A percentile compares a stretch with the other conserved stretches of the same genome.
Conservation (phyloP, 2,888 invertebrate species). For the Drosophila tanythrix region DNA sequence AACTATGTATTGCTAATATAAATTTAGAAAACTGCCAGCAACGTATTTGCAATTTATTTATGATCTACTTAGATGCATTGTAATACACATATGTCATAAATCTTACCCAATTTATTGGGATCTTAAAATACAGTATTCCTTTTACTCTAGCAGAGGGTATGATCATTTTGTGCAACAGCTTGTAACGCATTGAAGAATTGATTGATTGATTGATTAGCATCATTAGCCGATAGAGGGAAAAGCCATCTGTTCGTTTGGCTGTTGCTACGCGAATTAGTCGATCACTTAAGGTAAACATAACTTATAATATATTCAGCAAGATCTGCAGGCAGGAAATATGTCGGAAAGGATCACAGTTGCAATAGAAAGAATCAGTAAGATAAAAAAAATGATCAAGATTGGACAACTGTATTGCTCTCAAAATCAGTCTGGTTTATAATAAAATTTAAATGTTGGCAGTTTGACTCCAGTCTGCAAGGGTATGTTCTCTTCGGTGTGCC, state of each 20-base stretch:
- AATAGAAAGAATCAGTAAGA: neutral
- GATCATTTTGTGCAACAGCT: neutral
- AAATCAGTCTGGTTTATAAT: neutral
- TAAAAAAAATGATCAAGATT: neutral
- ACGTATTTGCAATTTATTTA: neutral
- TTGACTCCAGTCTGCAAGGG: neutral
- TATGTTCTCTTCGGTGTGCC: neutral
- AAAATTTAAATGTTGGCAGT: neutral
- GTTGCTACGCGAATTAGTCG: no score
- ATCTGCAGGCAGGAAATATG: neutral
- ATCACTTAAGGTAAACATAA: neutral
- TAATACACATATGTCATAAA: neutral
- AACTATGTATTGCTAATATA: conserved; percentile 29
- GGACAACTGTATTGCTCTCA: neutral
- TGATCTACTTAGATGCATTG: neutral
- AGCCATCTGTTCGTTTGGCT: neutral
- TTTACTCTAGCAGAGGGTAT: neutral
- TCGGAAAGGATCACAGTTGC: neutral
- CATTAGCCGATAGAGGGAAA: neutral
- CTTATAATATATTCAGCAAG: neutral
- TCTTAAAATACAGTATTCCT: neutral
- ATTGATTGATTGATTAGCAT: neutral
- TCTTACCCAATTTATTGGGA: neutral
- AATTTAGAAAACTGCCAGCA: neutral
- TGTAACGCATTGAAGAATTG: neutral